A percentile compares a stretch with the other conserved stretches of the same genome.
phyloP scores from a whole-genome alignment of 2,113 vertebrate genomes.

The Baryphthengus martii region DNA sequence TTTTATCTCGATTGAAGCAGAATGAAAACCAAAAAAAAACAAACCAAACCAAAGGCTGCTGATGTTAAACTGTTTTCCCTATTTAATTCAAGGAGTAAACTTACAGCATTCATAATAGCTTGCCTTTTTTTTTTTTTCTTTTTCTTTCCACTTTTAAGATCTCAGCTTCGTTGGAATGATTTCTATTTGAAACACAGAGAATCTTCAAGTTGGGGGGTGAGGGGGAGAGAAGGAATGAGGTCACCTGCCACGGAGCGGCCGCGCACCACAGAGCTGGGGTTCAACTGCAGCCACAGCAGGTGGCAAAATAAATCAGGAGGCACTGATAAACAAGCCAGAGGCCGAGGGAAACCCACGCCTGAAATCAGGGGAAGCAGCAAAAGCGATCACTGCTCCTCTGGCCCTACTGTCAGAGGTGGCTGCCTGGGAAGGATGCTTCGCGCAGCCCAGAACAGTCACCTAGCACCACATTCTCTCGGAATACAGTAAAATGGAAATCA shows the following conservation, averaged over 20 bases:
- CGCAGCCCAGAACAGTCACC: background rate
- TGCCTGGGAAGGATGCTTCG: background rate
- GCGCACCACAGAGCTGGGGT: rapidly evolving
- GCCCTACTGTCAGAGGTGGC: background rate
- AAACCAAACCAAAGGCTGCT: background rate
- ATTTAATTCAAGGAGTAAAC: conserved; percentile 29
- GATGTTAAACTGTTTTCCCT: background rate
- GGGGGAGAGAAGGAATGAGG: background rate
- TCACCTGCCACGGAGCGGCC: background rate
- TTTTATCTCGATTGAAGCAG: conserved; percentile 58
- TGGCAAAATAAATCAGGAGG: background rate
- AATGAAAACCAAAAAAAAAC: conserved; percentile 31
- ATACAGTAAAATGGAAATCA: background rate
- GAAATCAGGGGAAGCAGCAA: background rate
- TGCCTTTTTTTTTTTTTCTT: background rate
- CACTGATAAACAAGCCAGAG: background rate
- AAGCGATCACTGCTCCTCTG: rapidly evolving
- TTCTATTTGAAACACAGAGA: background rate
- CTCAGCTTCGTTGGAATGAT: background rate
- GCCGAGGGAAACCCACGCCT: background rate
- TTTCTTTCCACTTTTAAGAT: background rate
- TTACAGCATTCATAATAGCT: conserved; percentile 11
- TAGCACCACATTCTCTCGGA: background rate
- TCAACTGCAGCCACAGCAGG: background rate
- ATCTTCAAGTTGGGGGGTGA: background rate